phyloP scores from a whole-genome alignment of 2,888 invertebrate species.

The Melieria omissa region DNA sequence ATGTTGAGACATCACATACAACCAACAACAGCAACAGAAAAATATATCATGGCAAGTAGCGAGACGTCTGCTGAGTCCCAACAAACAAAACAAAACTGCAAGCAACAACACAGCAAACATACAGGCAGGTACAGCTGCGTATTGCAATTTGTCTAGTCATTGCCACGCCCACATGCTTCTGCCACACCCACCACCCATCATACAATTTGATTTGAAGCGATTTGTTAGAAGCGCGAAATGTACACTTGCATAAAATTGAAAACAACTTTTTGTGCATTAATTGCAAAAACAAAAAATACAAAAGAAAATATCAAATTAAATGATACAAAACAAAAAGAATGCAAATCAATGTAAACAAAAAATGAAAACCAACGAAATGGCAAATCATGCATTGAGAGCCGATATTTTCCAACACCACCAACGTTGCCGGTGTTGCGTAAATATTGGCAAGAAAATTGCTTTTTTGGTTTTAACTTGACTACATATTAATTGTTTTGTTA shows the following conservation, averaged over 20 bases:
- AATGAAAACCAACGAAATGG: background rate
- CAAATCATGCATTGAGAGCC: too few species aligned
- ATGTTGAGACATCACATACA: conserved; percentile 31
- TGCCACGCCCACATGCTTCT: too few species aligned
- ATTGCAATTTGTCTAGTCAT: background rate
- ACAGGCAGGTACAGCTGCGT: background rate
- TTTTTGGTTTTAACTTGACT: background rate
- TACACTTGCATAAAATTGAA: conserved; percentile 65
- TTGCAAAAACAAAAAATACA: conserved; percentile 49
- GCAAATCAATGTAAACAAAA: conserved; percentile 24
- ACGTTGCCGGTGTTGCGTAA: conserved; percentile 14
- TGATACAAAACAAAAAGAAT: conserved; percentile 16
- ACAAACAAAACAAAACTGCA: conserved; percentile 4
- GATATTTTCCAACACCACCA: too few species aligned
- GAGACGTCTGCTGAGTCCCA: conserved; percentile 1
- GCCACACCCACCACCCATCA: too few species aligned
- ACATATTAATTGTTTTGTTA: background rate
- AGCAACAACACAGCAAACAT: conserved; percentile 12
- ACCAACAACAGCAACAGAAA: conserved; percentile 34
- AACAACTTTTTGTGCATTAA: conserved; percentile 66
- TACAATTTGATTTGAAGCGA: too few species aligned
- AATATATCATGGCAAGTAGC: conserved; percentile 43
- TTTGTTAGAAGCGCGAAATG: conserved; percentile 36
- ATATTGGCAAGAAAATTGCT: background rate
- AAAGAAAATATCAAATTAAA: conserved; percentile 11